Evolutionary conservation across 1,140 invertebrate species (phyloP).

Genomic region (Thrips palmi): DNA sequence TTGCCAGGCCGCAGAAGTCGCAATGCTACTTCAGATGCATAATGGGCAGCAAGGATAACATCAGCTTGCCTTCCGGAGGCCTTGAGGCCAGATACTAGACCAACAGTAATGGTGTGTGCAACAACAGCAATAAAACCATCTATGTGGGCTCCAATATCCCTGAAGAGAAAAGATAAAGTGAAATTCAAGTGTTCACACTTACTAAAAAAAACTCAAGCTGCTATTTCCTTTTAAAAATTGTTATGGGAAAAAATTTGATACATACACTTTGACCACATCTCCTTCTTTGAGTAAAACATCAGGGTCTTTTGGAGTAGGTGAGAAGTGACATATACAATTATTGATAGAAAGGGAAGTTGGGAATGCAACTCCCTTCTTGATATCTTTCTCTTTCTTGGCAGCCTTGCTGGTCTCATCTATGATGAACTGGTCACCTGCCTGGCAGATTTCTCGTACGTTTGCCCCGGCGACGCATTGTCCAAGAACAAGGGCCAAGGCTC

Average conservation of each 20-base stretch:
- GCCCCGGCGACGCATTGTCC: slow-evolving; percentile 71
- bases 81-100: slow-evolving; percentile 47
- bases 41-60: slow-evolving; percentile 86
- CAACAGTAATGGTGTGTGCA: slow-evolving; percentile 87
- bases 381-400: slow-evolving; percentile 96
- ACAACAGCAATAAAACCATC: slow-evolving; percentile 98
- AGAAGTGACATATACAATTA: slow-evolving; percentile 98
- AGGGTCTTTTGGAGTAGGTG: slow-evolving; percentile 81
- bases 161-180: slow-evolving; percentile 27
- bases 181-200: neutral
- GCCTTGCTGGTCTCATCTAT: slow-evolving; percentile 86
- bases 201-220: slow-evolving; percentile 1
- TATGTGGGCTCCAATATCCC: slow-evolving; percentile 93
- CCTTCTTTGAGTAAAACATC: slow-evolving; percentile 78
- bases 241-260: slow-evolving; percentile 14
- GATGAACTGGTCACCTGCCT: slow-evolving; percentile 75
- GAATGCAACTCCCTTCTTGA: slow-evolving; percentile 95
- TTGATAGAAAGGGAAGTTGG: slow-evolving; percentile 97
- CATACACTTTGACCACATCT: slow-evolving; percentile 96
- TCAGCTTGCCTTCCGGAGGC: slow-evolving; percentile 80
- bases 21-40: slow-evolving; percentile 85
- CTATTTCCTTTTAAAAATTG: neutral
- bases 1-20: slow-evolving; percentile 80
- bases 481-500: slow-evolving; percentile 73
- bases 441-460: slow-evolving; percentile 81